phyloP scores from a whole-genome alignment of 2,888 invertebrate genomes.

The Pterostichus niger region DNA sequence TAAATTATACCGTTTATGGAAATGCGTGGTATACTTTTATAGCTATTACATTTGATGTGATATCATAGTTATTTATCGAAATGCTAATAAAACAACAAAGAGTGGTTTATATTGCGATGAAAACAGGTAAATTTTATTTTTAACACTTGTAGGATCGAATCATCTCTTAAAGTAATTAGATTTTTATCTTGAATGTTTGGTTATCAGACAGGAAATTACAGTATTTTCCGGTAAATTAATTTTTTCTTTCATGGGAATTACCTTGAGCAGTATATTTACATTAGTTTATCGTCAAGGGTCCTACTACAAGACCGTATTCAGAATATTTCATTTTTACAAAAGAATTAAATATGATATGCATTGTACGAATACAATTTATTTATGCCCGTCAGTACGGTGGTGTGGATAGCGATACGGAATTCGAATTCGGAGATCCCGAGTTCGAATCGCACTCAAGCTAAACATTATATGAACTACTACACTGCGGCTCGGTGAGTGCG shows the following conservation, averaged over 20 bases:
- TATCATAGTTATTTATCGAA: slow-evolving; percentile 23
- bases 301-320: background rate
- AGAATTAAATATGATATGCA: too few species aligned
- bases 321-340: background rate
- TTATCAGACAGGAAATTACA: slow-evolving; percentile 45
- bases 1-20: slow-evolving; percentile 15
- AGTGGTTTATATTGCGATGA: background rate
- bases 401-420: too few species aligned
- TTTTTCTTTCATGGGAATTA: slow-evolving; percentile 25
- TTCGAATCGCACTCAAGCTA: too few species aligned
- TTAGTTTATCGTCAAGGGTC: background rate
- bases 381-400: too few species aligned
- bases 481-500: too few species aligned
- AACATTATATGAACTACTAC: too few species aligned
- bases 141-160: slow-evolving; percentile 25
- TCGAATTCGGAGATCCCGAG: too few species aligned
- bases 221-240: slow-evolving; percentile 39
- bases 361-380: too few species aligned
- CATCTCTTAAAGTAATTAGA: slow-evolving; percentile 1
- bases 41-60: slow-evolving; percentile 4
- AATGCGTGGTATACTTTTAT: slow-evolving; percentile 15
- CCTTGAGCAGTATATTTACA: slow-evolving; percentile 14
- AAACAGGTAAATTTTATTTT: slow-evolving; percentile 24
- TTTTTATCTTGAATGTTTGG: slow-evolving; percentile 37
- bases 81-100: slow-evolving; percentile 2